These are phyloP conservation scores for Scaptomyza pallida DNA, from an alignment of 1,140 invertebrate species.

Conservation along the genomic window DNA sequence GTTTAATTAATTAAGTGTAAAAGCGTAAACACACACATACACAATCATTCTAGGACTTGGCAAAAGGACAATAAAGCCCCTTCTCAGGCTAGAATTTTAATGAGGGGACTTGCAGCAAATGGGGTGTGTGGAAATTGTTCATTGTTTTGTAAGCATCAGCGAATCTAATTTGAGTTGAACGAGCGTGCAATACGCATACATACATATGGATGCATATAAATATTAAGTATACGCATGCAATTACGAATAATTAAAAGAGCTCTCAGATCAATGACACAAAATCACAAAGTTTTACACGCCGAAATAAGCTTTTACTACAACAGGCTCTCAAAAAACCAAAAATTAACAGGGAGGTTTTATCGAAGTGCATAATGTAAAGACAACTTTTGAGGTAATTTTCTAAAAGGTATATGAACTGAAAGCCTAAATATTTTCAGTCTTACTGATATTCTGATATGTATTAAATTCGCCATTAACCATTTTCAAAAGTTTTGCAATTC, in stretches of 20 bases:
- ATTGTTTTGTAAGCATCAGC: conserved; percentile 59
- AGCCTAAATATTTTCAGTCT: too few species aligned
- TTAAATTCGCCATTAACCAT: background rate
- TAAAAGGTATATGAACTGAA: too few species aligned
- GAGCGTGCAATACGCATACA: conserved; percentile 25
- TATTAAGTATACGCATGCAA: conserved; percentile 51
- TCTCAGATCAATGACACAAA: conserved; percentile 29
- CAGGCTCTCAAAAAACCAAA: too few species aligned
- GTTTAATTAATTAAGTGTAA: conserved; percentile 80
- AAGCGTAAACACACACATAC: conserved; percentile 58
- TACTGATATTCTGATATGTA: too few species aligned
- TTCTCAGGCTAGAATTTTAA: background rate
- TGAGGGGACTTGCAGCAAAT: conserved; percentile 44
- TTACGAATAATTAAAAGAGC: conserved; percentile 21
- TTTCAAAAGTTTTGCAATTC: background rate
- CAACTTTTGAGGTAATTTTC: too few species aligned
- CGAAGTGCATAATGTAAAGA: too few species aligned
- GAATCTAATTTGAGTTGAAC: conserved; percentile 42
- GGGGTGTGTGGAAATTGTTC: conserved; percentile 62
- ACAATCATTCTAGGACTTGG: background rate
- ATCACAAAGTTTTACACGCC: conserved; percentile 17
- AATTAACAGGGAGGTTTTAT: too few species aligned
- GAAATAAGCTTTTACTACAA: conserved; percentile 18
- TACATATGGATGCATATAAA: conserved; percentile 21
- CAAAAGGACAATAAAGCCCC: conserved; percentile 2